phyloP scores from a whole-genome alignment of 2,797 vertebrate species.

The Xiphorhynchus erythropygius region DNA sequence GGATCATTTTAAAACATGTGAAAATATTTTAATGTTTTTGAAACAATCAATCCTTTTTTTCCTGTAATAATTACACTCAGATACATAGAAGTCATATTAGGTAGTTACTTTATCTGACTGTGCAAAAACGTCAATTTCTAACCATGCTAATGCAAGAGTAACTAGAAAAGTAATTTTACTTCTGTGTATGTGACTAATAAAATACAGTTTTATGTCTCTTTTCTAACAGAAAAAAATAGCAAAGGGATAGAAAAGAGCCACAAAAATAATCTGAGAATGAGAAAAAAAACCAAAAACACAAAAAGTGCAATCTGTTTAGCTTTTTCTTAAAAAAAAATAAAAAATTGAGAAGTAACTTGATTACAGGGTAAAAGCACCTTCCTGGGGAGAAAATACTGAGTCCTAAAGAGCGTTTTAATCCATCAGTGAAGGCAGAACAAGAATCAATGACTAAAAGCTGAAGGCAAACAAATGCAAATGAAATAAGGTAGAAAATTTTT shows the following conservation, averaged over 20 bases:
- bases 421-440: conserved; percentile 12
- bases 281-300: neutral
- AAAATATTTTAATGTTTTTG: neutral
- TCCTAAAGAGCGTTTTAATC: conserved; percentile 52
- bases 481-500: conserved; percentile 32
- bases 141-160: neutral
- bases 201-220: neutral
- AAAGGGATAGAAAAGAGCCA: neutral
- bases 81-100: neutral
- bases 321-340: neutral
- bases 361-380: conserved; percentile 43
- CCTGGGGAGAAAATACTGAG: conserved; percentile 53
- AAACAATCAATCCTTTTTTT: neutral
- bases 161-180: neutral
- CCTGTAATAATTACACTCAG: neutral
- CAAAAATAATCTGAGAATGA: neutral
- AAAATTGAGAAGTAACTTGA: conserved; percentile 3
- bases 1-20: neutral
- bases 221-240: neutral
- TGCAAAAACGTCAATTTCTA: neutral
- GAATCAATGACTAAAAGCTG: conserved; percentile 41
- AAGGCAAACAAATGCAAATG: conserved; percentile 53
- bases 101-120: neutral
- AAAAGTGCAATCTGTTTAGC: neutral
- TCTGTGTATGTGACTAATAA: neutral